These are phyloP conservation scores for Epinotia demarniana DNA, from an alignment of 2,888 invertebrate genomes.

Conservation along the genomic window DNA sequence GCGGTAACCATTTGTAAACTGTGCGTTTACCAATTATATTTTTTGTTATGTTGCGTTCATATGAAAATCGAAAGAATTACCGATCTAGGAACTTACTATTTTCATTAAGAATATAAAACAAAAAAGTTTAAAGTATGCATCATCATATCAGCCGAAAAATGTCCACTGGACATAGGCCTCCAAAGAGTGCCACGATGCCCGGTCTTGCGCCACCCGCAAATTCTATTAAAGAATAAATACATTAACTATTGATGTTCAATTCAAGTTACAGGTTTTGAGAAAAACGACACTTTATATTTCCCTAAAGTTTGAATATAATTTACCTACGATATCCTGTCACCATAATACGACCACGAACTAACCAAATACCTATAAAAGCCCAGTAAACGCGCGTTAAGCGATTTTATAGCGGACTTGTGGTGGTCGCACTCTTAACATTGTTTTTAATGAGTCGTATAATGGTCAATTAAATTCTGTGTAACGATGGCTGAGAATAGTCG, in stretches of 20 bases:
- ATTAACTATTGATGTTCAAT: not conserved
- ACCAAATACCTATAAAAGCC: constrained; percentile 66
- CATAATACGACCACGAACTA: constrained; percentile 19
- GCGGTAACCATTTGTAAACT: too few relatives aligned
- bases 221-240: too few relatives aligned
- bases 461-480: constrained; percentile 75
- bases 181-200: too few relatives aligned
- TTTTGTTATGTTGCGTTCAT: too few relatives aligned
- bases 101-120: too few relatives aligned
- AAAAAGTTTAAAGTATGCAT: too few relatives aligned
- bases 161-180: too few relatives aligned
- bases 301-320: not conserved
- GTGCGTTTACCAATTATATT: too few relatives aligned
- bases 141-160: too few relatives aligned
- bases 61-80: too few relatives aligned
- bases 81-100: too few relatives aligned
- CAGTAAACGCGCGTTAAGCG: constrained; percentile 68
- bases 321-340: constrained; percentile 31
- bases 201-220: too few relatives aligned
- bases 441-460: constrained; percentile 80
- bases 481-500: constrained; percentile 60
- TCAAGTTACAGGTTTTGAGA: not conserved
- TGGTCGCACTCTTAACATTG: constrained; percentile 78
- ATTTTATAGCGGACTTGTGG: constrained; percentile 73
- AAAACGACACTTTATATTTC: not conserved